Base-by-base conservation (phyloP, 2,888 invertebrate genomes). In the Vanessa cardui region DNA sequence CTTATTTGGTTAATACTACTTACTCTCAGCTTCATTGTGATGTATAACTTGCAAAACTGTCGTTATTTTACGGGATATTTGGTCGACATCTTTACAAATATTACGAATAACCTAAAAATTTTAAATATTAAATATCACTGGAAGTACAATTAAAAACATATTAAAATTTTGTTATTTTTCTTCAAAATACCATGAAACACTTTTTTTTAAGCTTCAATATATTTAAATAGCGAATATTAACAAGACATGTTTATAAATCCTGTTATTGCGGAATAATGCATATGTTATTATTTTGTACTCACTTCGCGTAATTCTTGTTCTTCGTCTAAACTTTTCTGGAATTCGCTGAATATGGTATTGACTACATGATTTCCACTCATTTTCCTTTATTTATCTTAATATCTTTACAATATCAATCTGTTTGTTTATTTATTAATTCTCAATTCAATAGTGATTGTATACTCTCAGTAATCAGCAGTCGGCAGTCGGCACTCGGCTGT, bases 221-320 rank as follows among this genome's bases (percentile, higher is more conserved):
- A 0, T 47, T 47, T 47, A 47, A 47, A 39, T 12, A 39, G 9
- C 39, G 12, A 39, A 39, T 9, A 52, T 26, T 52, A 52, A 16
- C 31, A 26, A 16, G 5, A 54, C 2, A 20, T 12, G n/a, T 6
- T n/a, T n/a, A 31, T n/a, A 1, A 31, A 31, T n/a, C 16, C n/a
- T 33, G 16, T 31, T 31, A 54, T 54, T 54, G 20, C 56, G 12
- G 16, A 56, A 26, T 16, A 21, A 26, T 52, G 21, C 26, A 15
- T 21, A 12, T 33, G 18, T 33, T 56, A n/a, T 33, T 16, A 12
- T 54, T 15, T 18, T 21, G 26, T 52, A 66, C 71, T 77, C 87
- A 97, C 98, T 94, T 98, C 98, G 72, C 97, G 94, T 50, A 95
- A 82, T 81, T 96, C 96, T 83, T 97, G 97, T 79, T 98, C 98